phyloP scores from a whole-genome alignment of 2,888 invertebrate genomes.

The Dryocosmus kuriphilus region DNA sequence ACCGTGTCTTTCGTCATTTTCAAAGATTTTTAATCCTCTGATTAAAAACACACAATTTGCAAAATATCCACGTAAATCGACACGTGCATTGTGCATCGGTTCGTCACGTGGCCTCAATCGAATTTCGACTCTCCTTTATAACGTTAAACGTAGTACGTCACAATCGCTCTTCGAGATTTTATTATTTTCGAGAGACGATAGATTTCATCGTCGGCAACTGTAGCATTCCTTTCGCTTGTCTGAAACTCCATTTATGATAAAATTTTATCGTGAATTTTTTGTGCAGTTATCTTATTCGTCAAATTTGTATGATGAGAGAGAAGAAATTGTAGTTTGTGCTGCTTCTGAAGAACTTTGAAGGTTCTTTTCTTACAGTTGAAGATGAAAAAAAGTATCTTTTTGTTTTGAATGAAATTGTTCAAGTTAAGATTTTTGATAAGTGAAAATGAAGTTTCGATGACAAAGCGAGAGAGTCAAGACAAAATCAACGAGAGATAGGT shows the following conservation, averaged over 20 bases:
- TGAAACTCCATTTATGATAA: background rate
- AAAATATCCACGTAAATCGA: constrained; percentile 19
- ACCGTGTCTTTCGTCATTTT: background rate
- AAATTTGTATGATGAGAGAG: background rate
- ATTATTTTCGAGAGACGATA: constrained; percentile 22
- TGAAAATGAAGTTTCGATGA: background rate
- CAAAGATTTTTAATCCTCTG: background rate
- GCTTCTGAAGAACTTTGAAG: background rate
- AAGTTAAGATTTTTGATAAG: background rate
- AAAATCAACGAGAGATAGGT: constrained; percentile 42
- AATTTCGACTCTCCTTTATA: constrained; percentile 37
- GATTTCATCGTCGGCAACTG: constrained; percentile 28
- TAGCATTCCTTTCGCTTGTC: constrained; percentile 17
- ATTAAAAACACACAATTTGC: background rate
- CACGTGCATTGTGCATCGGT: constrained; percentile 26
- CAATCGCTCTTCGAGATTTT: constrained; percentile 22
- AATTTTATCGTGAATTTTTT: background rate
- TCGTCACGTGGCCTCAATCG: constrained; percentile 16
- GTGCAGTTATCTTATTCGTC: background rate
- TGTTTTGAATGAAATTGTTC: background rate
- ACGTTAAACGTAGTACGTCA: constrained; percentile 27
- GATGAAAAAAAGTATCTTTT: background rate
- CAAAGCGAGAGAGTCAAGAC: constrained; percentile 28
- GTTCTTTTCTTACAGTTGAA: background rate
- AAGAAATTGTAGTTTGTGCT: background rate